A percentile compares a stretch with the other conserved stretches of the same genome.
These are phyloP conservation scores for Siphlonurus alternatus DNA, from an alignment of 2,888 invertebrate genomes.

Conservation along the genomic window DNA sequence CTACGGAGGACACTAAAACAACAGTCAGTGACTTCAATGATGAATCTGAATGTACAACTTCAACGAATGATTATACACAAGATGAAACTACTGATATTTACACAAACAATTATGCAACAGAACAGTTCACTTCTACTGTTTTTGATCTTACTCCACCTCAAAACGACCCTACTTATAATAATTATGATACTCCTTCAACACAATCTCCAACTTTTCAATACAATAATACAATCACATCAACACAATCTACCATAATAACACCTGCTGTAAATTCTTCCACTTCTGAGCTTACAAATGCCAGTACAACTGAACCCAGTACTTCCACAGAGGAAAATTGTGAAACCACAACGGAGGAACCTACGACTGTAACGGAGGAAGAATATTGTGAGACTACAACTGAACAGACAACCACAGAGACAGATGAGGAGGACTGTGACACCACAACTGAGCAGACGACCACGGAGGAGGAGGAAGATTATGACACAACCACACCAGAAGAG, in stretches of 20 bases:
- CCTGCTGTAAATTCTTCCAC: not conserved
- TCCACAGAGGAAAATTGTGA: not conserved
- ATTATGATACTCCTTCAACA: not conserved
- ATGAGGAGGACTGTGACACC: not conserved
- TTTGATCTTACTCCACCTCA: not conserved
- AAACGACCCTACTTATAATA: not conserved
- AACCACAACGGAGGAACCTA: not conserved
- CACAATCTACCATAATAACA: not conserved
- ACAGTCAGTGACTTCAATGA: not conserved
- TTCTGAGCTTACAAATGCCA: not conserved
- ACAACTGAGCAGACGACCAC: not conserved
- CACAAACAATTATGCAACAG: not conserved
- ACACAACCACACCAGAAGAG: not conserved
- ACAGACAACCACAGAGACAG: not conserved
- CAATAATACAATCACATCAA: not conserved
- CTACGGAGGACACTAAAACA: not conserved
- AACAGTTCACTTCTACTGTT: not conserved
- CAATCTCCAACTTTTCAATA: not conserved
- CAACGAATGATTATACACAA: not conserved
- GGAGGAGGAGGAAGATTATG: no score
- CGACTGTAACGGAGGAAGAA: not conserved
- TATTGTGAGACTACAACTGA: not conserved
- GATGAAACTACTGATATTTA: not conserved
- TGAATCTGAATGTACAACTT: not conserved
- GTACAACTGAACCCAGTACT: not conserved